A percentile compares a stretch with the other conserved stretches of the same genome.
Conservation (phyloP, 2,888 invertebrate genomes). For the Drosophila antonietae region DNA sequence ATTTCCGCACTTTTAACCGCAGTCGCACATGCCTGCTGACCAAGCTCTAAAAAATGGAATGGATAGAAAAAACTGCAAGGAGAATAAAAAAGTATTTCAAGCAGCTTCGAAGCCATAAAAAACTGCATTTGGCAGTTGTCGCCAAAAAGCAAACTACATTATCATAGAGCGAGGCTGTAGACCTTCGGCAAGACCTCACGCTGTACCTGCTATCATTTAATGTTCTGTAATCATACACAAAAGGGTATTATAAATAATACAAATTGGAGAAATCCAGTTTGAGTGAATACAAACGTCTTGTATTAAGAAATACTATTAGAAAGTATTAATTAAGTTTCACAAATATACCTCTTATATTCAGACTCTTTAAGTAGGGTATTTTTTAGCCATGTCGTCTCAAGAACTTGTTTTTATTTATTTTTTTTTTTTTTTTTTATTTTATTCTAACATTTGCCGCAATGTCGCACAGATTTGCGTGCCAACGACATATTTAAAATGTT, state of each 20-base stretch:
- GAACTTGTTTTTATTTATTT: not conserved
- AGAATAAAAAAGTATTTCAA: constrained; percentile 71
- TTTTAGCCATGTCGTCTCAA: not conserved
- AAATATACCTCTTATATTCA: not conserved
- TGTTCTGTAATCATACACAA: not conserved
- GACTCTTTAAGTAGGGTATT: not conserved
- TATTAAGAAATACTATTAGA: not conserved
- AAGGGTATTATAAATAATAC: not conserved
- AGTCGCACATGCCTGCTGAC: constrained; percentile 68
- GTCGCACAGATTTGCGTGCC: constrained; percentile 77
- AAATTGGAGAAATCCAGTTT: no score
- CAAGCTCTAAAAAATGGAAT: constrained; percentile 48
- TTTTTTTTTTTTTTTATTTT: constrained; percentile 20
- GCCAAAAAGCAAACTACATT: constrained; percentile 67
- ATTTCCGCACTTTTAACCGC: constrained; percentile 81
- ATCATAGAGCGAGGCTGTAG: constrained; percentile 41
- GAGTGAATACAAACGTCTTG: no score
- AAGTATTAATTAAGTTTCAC: no score
- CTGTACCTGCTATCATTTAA: constrained; percentile 6
- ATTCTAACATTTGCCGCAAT: constrained; percentile 62
- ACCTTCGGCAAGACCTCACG: constrained; percentile 21
- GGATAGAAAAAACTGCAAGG: constrained; percentile 12
- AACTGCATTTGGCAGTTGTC: constrained; percentile 79
- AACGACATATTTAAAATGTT: constrained; percentile 80
- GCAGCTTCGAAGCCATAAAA: constrained; percentile 78